A percentile compares a stretch with the other conserved stretches of the same genome.
Evolutionary conservation across 1,140 invertebrate species (phyloP).

Genomic region (Zaprionus vittiger): DNA sequence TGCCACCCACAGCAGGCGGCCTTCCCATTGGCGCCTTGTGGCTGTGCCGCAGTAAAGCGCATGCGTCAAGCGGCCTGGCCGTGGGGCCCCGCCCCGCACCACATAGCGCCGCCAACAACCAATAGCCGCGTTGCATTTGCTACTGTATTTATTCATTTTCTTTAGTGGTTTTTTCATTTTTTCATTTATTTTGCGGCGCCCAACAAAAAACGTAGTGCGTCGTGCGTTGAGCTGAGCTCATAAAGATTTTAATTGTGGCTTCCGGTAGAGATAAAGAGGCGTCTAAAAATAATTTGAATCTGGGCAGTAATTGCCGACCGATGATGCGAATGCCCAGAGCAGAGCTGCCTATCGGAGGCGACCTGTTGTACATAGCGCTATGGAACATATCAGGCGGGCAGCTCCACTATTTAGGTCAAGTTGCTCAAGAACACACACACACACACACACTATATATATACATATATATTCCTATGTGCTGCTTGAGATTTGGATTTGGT

Average conservation of each 20-base stretch:
- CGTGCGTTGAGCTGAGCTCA: not conserved
- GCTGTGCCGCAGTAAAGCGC: conserved; percentile 6
- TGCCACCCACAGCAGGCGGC: conserved; percentile 37
- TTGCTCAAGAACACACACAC: conserved; percentile 33
- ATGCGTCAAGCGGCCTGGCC: conserved; percentile 28
- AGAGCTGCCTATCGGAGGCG: conserved; percentile 29
- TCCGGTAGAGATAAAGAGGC: conserved; percentile 45
- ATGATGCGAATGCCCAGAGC: conserved; percentile 30
- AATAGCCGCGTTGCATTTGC: conserved; percentile 63
- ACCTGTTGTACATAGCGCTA: conserved; percentile 30
- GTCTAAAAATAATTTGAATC: conserved; percentile 47
- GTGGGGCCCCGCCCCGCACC: not conserved
- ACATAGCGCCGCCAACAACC: conserved; percentile 37
- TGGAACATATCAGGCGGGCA: conserved; percentile 8
- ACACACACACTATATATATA: not conserved
- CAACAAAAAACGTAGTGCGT: not conserved
- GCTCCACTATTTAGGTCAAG: conserved; percentile 51
- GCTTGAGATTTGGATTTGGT: not conserved
- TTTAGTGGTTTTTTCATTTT: not conserved
- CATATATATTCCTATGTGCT: not conserved
- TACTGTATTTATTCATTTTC: not conserved
- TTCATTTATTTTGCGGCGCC: not conserved
- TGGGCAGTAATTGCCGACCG: conserved; percentile 41
- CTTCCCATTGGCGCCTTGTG: conserved; percentile 44
- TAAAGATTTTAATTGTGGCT: conserved; percentile 36